Base-by-base conservation (phyloP, 2,888 invertebrate genomes). In the Sipha maydis region DNA sequence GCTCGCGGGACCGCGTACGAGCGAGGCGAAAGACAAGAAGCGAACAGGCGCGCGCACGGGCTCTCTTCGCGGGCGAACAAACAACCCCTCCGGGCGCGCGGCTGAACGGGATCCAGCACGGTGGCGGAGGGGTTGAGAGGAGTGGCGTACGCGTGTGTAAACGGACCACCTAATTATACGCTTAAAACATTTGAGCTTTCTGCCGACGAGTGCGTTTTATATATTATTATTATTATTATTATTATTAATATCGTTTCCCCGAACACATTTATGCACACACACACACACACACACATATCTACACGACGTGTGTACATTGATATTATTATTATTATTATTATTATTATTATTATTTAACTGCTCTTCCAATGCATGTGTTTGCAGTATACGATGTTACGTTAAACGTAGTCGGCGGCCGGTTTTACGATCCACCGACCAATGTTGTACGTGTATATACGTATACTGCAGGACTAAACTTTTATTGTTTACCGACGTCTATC, bases 11-110 rank as follows among this genome's bases (percentile, higher is more conserved):
- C 38, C 19, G 67, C 21, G 54, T 3, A 34, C 34, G 83, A 77
- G 8, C 85, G 41, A 41, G 41, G 77, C 76, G 78, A 79, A 86
- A 79, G 78, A 78, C 85, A 79, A 78, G 78, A 79, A 85, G 78
- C 85, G 76, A 31, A 54, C 41, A n/a, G 11, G 77, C 48, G 73
- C 54, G 41, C 14, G 73, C 54, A 28, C 14, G 14, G 17, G 28
- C 61, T 28, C 34, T n/a, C 48, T 14, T 48, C 34, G 71, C 34
- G 31, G 17, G 41, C 69, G 38, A 79, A 85, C 78, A 78, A 67
- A 78, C 85, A 69, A 85, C 85, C 85, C 85, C 78, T 21, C n/a
- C 31, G 54, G 14, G 28, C 21, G 19, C 78, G 54, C 11, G 8
- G 34, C 34, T 4, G 34, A 34, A 34, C 28, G 17, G 77, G 67